Percentiles rank a stretch among this genome's conserved stretches.
Evolutionary conservation across 2,113 vertebrate genomes (phyloP).

Genomic region (Alces alces): DNA sequence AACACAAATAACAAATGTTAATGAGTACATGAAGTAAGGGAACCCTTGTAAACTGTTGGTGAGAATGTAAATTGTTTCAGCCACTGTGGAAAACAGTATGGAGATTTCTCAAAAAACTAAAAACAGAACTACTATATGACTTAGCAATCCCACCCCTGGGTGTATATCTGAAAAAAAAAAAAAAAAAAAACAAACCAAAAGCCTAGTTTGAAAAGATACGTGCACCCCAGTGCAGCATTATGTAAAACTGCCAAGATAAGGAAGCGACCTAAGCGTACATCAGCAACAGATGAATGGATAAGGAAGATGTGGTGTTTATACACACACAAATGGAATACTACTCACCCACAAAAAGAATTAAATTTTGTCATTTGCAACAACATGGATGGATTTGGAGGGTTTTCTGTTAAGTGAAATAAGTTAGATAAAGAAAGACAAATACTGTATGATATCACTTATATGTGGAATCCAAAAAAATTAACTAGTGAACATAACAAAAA

Average conservation of each 20-base stretch:
- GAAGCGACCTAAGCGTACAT: background rate
- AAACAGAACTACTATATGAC: background rate
- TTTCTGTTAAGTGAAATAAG: background rate
- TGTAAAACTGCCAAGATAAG: background rate
- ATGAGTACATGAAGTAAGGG: background rate
- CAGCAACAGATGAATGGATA: background rate
- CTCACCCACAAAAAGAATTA: background rate
- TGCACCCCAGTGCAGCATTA: background rate
- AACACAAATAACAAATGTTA: background rate
- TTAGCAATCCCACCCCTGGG: background rate
- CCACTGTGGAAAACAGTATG: background rate
- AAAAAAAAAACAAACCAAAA: background rate
- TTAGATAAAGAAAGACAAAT: background rate
- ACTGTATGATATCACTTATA: background rate
- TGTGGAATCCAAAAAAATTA: background rate
- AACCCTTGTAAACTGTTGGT: background rate
- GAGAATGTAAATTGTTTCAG: background rate
- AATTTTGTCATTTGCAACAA: background rate
- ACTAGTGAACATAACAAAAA: background rate
- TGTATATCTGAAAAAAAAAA: background rate
- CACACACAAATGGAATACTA: background rate
- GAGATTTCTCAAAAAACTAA: background rate
- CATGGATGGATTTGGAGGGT: background rate
- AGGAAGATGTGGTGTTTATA: background rate
- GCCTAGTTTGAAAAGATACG: background rate